Conservation (phyloP, 1,140 invertebrate species). For the Ptiloglossa arizonensis region DNA sequence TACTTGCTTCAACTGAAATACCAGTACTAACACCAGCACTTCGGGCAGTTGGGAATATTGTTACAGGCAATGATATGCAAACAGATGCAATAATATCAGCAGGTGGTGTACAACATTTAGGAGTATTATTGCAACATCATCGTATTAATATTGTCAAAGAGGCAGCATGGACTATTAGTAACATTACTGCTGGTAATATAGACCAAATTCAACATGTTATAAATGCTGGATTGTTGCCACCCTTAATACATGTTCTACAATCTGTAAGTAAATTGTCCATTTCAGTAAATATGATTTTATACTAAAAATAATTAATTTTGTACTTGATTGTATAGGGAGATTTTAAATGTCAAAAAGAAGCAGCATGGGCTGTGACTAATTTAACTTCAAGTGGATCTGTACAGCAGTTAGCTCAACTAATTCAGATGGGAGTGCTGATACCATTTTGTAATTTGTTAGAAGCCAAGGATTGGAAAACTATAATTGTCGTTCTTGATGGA, state of each 20-base stretch:
- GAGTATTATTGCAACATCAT: slow-evolving; percentile 89
- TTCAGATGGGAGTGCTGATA: slow-evolving; percentile 82
- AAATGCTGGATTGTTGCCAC: slow-evolving; percentile 86
- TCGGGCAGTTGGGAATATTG: slow-evolving; percentile 93
- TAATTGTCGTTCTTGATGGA: slow-evolving; percentile 86
- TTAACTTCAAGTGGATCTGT: slow-evolving; percentile 88
- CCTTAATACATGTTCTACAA: slow-evolving; percentile 87
- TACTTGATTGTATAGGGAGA: slow-evolving; percentile 84
- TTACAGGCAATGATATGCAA: slow-evolving; percentile 91
- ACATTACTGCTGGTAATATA: slow-evolving; percentile 90
- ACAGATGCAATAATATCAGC: slow-evolving; percentile 94
- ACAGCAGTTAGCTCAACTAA: slow-evolving; percentile 86
- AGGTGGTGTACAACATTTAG: slow-evolving; percentile 89
- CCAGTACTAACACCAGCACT: slow-evolving; percentile 94
- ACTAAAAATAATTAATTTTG: slow-evolving; percentile 2
- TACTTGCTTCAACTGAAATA: slow-evolving; percentile 88
- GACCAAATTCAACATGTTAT: slow-evolving; percentile 90
- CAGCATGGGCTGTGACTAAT: slow-evolving; percentile 91
- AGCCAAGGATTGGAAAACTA: slow-evolving; percentile 84
- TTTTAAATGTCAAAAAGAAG: slow-evolving; percentile 90
- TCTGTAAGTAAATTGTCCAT: slow-evolving; percentile 80
- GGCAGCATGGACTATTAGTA: slow-evolving; percentile 92
- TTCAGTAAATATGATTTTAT: slow-evolving; percentile 85
- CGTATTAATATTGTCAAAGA: slow-evolving; percentile 88
- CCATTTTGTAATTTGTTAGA: slow-evolving; percentile 81